Evolutionary conservation across 2,113 vertebrate genomes (phyloP), one percentile per base, ranked within the genome.

Genomic region (Zonotrichia leucophrys): DNA sequence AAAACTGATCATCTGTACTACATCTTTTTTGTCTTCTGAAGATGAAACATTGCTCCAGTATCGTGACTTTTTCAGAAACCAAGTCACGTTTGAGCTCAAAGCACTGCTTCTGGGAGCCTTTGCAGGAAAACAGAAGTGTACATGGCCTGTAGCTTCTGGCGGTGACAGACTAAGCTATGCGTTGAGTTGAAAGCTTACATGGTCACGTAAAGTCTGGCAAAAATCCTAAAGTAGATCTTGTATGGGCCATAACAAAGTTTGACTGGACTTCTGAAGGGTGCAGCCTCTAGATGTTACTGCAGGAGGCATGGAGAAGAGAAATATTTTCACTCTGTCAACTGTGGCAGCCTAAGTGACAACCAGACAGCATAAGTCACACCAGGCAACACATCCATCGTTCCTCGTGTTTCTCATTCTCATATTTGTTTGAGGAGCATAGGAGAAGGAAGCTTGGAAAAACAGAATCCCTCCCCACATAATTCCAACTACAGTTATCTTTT

Each of bases 301-400:
- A 37, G 37, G 7, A 35, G 9, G 23, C 23, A 47, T 10, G 13
- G 31, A 69, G 20, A 63, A 69, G 5, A 60, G 4, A 83, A 92
- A 67, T 60, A 31, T 7, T 9, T 68, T 11, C 2, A 8, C 12
- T 67, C 10, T 41, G 18, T 47, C 33, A 74, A 17, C 5, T 4
- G 0, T 31, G 50, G 23, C 52, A 79, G 33, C 1, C 0, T n/a
- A n/a, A 66, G n/a, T 67, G n/a, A 74, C 19, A 82, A 22, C 5
- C 31, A 81, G 60, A 52, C 7, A 58, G 47, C 0, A 0, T 19
- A 53, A 64, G 25, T 55, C 50, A 47, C 44, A 33, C 5, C 30
- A 75, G 58, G 42, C 7, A 53, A 37, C n/a, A 24, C 15, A n/a
- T 22, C n/a, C n/a, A 28, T 63, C 0, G 0, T 33, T 77, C 44